Evolutionary conservation across 2,797 vertebrate genomes (phyloP).

Genomic region (Xiphorhynchus erythropygius): DNA sequence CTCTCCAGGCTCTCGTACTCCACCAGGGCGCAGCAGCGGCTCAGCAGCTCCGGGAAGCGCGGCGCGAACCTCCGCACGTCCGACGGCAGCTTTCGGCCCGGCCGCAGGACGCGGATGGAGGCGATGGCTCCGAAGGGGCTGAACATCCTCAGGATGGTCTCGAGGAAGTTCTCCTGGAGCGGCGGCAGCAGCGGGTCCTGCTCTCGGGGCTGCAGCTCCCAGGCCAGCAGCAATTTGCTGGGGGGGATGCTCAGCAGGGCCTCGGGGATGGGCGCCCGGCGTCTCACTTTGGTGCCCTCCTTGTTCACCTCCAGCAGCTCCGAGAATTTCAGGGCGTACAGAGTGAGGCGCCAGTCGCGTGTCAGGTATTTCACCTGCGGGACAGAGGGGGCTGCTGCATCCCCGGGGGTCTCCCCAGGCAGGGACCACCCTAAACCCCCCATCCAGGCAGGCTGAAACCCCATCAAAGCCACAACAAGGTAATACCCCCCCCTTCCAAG

Average conservation of each 20-base stretch:
- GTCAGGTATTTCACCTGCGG: constrained; percentile 81
- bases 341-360: constrained; percentile 79
- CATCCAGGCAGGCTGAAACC: not conserved
- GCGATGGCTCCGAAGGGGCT: constrained; percentile 67
- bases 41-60: constrained; percentile 76
- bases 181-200: not conserved
- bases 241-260: constrained; percentile 78
- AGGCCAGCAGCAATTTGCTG: constrained; percentile 80
- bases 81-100: constrained; percentile 78
- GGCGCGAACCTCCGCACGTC: constrained; percentile 73
- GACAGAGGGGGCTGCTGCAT: rapidly evolving
- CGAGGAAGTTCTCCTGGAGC: constrained; percentile 55
- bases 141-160: constrained; percentile 75
- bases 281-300: constrained; percentile 82
- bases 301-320: constrained; percentile 80
- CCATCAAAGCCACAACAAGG: rapidly evolving
- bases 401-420: not conserved
- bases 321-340: constrained; percentile 76
- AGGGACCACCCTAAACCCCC: not conserved
- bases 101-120: constrained; percentile 79
- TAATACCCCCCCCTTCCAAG: rapidly evolving
- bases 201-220: constrained; percentile 69
- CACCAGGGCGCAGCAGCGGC: constrained; percentile 76
- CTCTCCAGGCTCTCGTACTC: constrained; percentile 81
- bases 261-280: constrained; percentile 73